Percentiles rank a stretch among this genome's conserved stretches.
Evolutionary conservation across 2,888 invertebrate species (phyloP).

Genomic region (Euzophera pinguis): DNA sequence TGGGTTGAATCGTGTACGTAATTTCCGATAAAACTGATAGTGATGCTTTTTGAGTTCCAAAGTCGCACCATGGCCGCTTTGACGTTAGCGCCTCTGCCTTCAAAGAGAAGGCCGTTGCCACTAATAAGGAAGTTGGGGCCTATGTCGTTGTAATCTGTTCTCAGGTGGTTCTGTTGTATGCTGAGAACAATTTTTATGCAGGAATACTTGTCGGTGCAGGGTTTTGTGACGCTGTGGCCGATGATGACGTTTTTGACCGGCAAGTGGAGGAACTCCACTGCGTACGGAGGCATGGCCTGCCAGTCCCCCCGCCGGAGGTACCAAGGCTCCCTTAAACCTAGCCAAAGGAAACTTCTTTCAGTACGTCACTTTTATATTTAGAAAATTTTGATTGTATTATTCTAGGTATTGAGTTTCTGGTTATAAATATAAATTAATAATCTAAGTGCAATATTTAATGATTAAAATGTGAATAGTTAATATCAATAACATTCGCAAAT

Average conservation of each 20-base stretch:
- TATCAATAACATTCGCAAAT: neutral
- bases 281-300: conserved; percentile 56
- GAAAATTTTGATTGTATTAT: no score
- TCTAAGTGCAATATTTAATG: no score
- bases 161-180: conserved; percentile 48
- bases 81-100: conserved; percentile 62
- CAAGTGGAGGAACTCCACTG: conserved; percentile 35
- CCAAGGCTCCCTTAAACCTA: conserved; percentile 63
- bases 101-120: conserved; percentile 56
- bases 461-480: no score
- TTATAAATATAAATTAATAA: no score
- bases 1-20: conserved; percentile 36
- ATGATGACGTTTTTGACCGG: conserved; percentile 52
- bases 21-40: conserved; percentile 62
- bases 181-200: conserved; percentile 46
- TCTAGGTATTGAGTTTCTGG: no score
- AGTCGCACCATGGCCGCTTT: conserved; percentile 46
- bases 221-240: conserved; percentile 48
- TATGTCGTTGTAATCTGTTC: conserved; percentile 48
- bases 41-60: conserved; percentile 49
- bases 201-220: conserved; percentile 40
- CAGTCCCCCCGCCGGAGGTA: conserved; percentile 63
- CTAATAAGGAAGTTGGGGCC: conserved; percentile 62
- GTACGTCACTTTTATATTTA: neutral
- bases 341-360: conserved; percentile 26